Conservation (phyloP, 2,113 vertebrate genomes). For the Felis catus region F.catus_Fca126_mat1.0 CM031427.1:37337501-37338000, state of each 20-base stretch:
- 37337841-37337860: fast-evolving
- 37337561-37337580: not conserved
- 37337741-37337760: not conserved
- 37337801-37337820: not conserved
- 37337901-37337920: not conserved
- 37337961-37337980: not conserved
- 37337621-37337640: not conserved
- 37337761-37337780: not conserved
- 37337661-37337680: not conserved
- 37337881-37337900: not conserved
- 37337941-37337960: not conserved
- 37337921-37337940: not conserved
- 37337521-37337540: not conserved
- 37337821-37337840: not conserved
- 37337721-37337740: not conserved
- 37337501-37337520: not conserved
- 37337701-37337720: not conserved
- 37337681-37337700: not conserved
- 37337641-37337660: not conserved
- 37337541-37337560: fast-evolving
- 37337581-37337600: not conserved
- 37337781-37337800: not conserved
- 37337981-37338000: not conserved
- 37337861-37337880: fast-evolving
- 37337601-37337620: not conserved